phyloP scores from a whole-genome alignment of 30 jellyfish, hydroid and myxozoan genomes.

The Pelagia noctiluca region DNA sequence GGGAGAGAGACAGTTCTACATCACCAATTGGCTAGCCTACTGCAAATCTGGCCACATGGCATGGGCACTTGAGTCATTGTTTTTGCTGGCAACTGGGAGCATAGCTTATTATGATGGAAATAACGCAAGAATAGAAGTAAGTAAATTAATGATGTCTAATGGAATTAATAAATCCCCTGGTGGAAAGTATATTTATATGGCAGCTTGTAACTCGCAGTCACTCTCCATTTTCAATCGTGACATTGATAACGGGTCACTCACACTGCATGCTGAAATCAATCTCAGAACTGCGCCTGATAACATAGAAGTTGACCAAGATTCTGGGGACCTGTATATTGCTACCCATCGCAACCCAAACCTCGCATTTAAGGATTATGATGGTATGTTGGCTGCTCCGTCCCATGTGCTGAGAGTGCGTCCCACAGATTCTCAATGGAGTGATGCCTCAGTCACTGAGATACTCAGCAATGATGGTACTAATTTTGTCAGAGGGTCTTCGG shows the following conservation, averaged over 20 bases:
- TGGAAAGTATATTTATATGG: constrained; percentile 66
- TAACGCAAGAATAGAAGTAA: constrained; percentile 30
- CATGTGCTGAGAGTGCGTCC: constrained; percentile 60
- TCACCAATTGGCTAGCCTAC: constrained; percentile 68
- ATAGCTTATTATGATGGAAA: constrained; percentile 82
- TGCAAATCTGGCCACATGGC: constrained; percentile 28
- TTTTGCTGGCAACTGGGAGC: constrained; percentile 45
- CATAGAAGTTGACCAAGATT: constrained; percentile 67
- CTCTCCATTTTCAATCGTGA: constrained; percentile 54
- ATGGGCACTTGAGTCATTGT: constrained; percentile 20
- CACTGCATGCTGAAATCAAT: constrained; percentile 7
- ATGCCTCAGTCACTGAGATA: constrained; percentile 56
- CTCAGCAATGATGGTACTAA: constrained; percentile 74
- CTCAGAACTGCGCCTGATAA: constrained; percentile 73
- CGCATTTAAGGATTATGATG: constrained; percentile 44
- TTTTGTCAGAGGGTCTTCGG: constrained; percentile 79
- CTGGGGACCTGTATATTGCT: constrained; percentile 79
- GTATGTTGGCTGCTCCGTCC: constrained; percentile 61
- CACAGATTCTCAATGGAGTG: constrained; percentile 31
- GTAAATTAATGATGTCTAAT: constrained; percentile 49
- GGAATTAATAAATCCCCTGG: constrained; percentile 81
- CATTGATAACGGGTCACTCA: constrained; percentile 14
- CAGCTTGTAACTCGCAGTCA: background rate
- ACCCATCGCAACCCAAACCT: constrained; percentile 48
- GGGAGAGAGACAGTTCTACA: constrained; percentile 70